Evolutionary conservation across 2,113 vertebrate genomes (phyloP).

Genomic region (Noturus placidus): DNA sequence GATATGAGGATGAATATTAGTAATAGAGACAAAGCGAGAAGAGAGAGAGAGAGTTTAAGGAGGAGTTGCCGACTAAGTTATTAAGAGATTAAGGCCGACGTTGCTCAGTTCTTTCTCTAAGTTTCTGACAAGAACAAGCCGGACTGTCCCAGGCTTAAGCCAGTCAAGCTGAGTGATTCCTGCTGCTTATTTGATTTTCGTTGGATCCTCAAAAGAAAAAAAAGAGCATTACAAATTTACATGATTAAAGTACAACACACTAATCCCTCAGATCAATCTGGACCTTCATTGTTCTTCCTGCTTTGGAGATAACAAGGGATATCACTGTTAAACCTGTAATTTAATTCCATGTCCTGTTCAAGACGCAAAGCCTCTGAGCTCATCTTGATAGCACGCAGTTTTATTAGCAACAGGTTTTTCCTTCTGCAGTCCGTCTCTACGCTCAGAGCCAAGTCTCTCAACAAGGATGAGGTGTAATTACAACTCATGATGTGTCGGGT

Average conservation of each 20-base stretch:
- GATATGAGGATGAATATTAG: background rate
- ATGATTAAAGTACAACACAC: conserved; percentile 59
- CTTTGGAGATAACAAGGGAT: conserved; percentile 47
- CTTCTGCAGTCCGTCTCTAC: conserved; percentile 25
- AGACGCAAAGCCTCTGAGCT: conserved; percentile 1
- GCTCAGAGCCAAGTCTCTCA: background rate
- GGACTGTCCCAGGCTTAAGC: conserved; percentile 53
- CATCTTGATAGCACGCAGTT: conserved; percentile 42
- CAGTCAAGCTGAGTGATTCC: conserved; percentile 57
- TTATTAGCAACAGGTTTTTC: conserved; percentile 65
- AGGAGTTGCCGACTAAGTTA: too few relatives aligned
- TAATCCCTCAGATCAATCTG: conserved; percentile 48
- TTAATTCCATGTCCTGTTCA: conserved; percentile 58
- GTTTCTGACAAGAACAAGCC: conserved; percentile 47
- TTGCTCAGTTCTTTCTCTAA: background rate
- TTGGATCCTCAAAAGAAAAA: conserved; percentile 43
- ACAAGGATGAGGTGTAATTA: conserved; percentile 46
- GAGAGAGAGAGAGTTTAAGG: conserved; percentile 51
- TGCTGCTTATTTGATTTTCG: conserved; percentile 50
- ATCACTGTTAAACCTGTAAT: conserved; percentile 55
- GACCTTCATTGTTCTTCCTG: conserved; percentile 35
- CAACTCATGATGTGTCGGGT: background rate
- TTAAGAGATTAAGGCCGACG: too few relatives aligned
- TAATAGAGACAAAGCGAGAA: background rate
- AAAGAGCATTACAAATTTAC: conserved; percentile 35